Evolutionary conservation across 2,113 vertebrate species (phyloP).

Genomic region (Actenoides hombroni): DNA sequence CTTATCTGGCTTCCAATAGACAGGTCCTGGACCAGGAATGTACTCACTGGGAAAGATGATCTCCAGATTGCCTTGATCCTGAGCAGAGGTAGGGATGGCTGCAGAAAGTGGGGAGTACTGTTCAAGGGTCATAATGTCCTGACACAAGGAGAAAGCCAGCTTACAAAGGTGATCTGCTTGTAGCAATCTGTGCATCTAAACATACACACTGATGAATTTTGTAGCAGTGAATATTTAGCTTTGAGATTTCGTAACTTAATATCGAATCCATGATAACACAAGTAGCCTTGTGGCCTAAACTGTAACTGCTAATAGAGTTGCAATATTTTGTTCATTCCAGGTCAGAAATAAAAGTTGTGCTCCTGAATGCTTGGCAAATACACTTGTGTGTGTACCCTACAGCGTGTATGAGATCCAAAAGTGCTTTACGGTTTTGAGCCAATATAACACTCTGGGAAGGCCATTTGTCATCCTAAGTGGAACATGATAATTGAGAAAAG

Average conservation of each 20-base stretch:
- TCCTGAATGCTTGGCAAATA: neutral
- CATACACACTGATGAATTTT: neutral
- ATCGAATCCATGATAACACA: neutral
- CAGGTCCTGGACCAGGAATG: neutral
- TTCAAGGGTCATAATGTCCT: neutral
- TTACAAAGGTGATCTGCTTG: neutral
- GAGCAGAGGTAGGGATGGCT: neutral
- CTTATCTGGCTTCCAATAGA: neutral
- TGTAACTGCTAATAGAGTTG: neutral
- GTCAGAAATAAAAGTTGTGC: neutral
- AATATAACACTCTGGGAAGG: neutral
- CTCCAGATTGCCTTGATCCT: neutral
- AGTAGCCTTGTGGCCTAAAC: neutral
- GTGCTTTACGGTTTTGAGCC: accelerated
- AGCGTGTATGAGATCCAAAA: neutral
- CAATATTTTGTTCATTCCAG: neutral
- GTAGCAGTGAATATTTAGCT: neutral
- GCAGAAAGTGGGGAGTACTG: neutral
- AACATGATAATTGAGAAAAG: neutral
- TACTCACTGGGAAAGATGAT: neutral
- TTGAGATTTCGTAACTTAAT: neutral
- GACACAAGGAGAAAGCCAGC: neutral
- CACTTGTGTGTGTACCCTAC: neutral
- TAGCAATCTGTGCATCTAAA: neutral
- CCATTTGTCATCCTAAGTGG: neutral